Percentiles rank a stretch among this genome's conserved stretches.
Evolutionary conservation across 2,113 vertebrate genomes (phyloP).

Genomic region (Prochilodus magdalenae): DNA sequence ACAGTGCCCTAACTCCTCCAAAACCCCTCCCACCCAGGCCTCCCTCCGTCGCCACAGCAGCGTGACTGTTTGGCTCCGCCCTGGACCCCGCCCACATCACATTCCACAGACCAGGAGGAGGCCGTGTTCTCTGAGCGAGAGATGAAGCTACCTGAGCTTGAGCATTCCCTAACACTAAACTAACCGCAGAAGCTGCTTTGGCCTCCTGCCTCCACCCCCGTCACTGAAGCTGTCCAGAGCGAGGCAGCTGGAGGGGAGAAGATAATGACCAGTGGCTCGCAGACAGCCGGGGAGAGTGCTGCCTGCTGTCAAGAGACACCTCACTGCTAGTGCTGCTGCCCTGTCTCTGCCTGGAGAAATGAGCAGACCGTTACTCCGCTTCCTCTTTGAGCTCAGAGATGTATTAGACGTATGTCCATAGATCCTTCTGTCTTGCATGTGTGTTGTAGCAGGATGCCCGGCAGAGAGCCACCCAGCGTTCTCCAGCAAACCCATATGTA

Average conservation of each 20-base stretch:
- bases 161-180: neutral
- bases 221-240: slow-evolving; percentile 44
- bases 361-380: neutral
- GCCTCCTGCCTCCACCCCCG: neutral
- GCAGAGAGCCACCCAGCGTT: neutral
- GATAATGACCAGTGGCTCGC: neutral
- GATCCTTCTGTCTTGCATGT: neutral
- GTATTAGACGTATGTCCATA: neutral
- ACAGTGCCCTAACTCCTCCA: neutral
- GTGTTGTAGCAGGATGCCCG: neutral
- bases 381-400: neutral
- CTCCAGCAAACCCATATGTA: neutral
- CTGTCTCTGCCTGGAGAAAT: neutral
- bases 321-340: neutral
- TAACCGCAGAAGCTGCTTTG: neutral
- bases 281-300: neutral
- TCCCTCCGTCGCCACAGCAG: slow-evolving; percentile 9
- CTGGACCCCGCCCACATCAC: neutral
- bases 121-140: neutral
- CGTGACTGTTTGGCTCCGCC: slow-evolving; percentile 15
- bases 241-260: neutral
- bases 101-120: slow-evolving; percentile 30
- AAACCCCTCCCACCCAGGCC: slow-evolving; percentile 41
- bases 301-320: slow-evolving; percentile 10
- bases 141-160: slow-evolving; percentile 32